phyloP scores from a whole-genome alignment of 2,113 vertebrate genomes.

The Hippocampus guttulatus region DNA sequence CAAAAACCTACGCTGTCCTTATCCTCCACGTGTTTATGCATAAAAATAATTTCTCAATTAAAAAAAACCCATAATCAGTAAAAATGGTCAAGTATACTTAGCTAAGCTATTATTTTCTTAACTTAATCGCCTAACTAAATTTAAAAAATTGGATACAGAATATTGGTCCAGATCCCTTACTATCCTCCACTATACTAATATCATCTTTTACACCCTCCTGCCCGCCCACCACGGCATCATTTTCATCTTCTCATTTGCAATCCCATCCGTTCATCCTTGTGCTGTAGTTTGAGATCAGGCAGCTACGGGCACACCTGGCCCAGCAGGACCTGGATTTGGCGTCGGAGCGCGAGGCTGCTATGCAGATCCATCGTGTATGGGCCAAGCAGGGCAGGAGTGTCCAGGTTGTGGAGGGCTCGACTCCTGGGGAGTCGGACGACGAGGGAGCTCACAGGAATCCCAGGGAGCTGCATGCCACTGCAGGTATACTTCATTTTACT shows the following conservation, averaged over 20 bases:
- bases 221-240: background rate
- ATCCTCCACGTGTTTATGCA: background rate
- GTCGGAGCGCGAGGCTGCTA: slow-evolving; percentile 87
- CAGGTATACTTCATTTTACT: slow-evolving; percentile 69
- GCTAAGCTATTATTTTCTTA: background rate
- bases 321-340: slow-evolving; percentile 95
- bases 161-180: background rate
- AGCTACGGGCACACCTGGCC: slow-evolving; percentile 92
- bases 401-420: slow-evolving; percentile 79
- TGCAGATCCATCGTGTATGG: slow-evolving; percentile 85
- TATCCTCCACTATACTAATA: background rate
- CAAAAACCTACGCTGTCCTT: background rate
- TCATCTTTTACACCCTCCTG: background rate
- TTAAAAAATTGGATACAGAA: background rate
- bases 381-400: slow-evolving; percentile 83
- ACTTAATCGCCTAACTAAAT: background rate
- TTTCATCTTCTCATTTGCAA: background rate
- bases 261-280: background rate
- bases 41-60: background rate
- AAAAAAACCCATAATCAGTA: background rate
- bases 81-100: background rate
- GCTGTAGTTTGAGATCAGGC: slow-evolving; percentile 91
- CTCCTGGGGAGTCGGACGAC: slow-evolving; percentile 79
- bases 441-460: slow-evolving; percentile 73
- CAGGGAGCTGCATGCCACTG: slow-evolving; percentile 67